Base-by-base conservation (phyloP, 2,113 vertebrate species). In the Caracal caracal region DNA sequence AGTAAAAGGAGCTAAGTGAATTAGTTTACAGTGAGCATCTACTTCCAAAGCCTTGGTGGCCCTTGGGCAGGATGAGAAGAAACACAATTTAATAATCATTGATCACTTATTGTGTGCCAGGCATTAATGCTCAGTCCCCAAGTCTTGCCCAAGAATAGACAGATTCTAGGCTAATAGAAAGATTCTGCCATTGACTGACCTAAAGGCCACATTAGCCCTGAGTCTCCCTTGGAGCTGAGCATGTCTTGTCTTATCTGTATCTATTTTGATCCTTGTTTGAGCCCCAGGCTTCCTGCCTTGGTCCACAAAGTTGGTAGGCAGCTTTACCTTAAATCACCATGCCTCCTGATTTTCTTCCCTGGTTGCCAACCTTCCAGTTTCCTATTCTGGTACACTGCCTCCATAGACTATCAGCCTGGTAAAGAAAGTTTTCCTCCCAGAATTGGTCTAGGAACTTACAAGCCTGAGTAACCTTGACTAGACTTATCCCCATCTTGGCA, bases 181-280 rank as follows among this genome's bases (percentile, higher is more conserved):
- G 40, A 11, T 8, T 56, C 13, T 59, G 16, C 24, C 4, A 10
- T 24, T 20, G 63, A 15, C 15, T 49, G 16, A 26, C 9, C 47
- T 63, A 0, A 10, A 56, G 28, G 12, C 19, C 22, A 1, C 13
- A 0, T 65, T 47, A 49, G 2, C 11, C 28, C 9, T 12, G 1
- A 75, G 30, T 19, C 9, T 68, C 7, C 51, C 35, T 75, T 65
- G 56, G 33, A 93, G n/a, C 26, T 43, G 24, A 79, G 40, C 10
- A 5, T 6, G 8, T 7, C 20, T 70, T 17, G 2, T 76, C 40
- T 53, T 24, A 76, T 19, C 61, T 33, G 0, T 19, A 15, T 30
- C 30, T 33, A 3, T 40, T 22, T n/a, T 28, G 22, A n/a, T 24
- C 24, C 59, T 35, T 76, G 17, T 33, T 56, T 49, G 10, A 35